phyloP scores from a whole-genome alignment of 1,140 invertebrate species.

The Aphaenogaster ashmeadi region DNA sequence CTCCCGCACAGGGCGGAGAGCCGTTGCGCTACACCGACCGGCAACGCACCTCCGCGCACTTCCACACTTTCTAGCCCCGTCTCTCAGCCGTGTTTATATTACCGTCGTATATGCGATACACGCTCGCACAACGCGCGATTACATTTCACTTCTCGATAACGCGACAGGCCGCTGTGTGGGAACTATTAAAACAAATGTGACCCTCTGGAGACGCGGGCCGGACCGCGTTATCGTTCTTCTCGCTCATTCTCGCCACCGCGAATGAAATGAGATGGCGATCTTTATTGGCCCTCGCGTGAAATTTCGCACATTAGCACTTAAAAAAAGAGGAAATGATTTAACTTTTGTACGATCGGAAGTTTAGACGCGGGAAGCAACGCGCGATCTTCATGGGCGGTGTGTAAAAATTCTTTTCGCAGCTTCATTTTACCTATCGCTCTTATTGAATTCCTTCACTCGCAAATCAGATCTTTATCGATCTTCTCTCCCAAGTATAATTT shows the following conservation, averaged over 20 bases:
- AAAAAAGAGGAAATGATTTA: neutral
- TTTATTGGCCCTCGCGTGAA: neutral
- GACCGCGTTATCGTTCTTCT: constrained; percentile 1
- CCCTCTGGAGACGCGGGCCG: neutral
- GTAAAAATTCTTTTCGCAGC: neutral
- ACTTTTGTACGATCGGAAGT: neutral
- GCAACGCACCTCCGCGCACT: constrained; percentile 3
- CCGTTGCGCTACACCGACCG: neutral
- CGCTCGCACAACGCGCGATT: constrained; percentile 1
- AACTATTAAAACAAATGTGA: constrained; percentile 43
- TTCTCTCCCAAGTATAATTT: neutral
- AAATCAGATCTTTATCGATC: constrained; percentile 36
- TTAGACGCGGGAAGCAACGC: neutral
- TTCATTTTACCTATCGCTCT: neutral
- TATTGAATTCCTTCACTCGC: constrained; percentile 13
- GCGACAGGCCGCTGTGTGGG: neutral
- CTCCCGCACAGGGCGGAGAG: constrained; percentile 60
- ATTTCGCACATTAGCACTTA: neutral
- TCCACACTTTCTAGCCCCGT: constrained; percentile 9
- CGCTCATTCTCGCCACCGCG: neutral
- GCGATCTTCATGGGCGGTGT: neutral
- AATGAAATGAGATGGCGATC: neutral
- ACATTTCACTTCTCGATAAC: constrained; percentile 54
- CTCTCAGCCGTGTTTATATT: constrained; percentile 50
- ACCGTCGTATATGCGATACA: constrained; percentile 19